Conservation (phyloP, 2,888 invertebrate genomes). For the Lasioglossum marginatum region DNA sequence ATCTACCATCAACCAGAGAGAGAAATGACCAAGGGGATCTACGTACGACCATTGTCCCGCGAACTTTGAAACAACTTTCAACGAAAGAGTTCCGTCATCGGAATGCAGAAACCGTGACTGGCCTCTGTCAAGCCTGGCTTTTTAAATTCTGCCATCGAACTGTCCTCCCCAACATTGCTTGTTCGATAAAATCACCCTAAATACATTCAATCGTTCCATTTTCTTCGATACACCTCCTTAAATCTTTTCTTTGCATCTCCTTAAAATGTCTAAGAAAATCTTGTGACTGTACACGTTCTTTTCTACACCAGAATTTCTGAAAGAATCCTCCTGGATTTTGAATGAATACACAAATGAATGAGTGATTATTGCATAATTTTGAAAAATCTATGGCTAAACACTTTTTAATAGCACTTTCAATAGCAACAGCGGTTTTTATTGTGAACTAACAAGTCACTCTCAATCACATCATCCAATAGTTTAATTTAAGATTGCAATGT, state of each 20-base stretch:
- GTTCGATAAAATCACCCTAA: background rate
- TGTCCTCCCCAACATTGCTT: background rate
- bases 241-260: background rate
- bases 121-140: slow-evolving; percentile 38
- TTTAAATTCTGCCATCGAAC: slow-evolving; percentile 34
- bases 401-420: no score
- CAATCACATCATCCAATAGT: no score
- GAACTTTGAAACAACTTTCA: slow-evolving; percentile 83
- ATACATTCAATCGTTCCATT: background rate
- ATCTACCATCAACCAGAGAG: slow-evolving; percentile 70
- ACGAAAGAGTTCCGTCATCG: slow-evolving; percentile 74
- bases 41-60: slow-evolving; percentile 82
- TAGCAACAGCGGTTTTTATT: no score
- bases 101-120: slow-evolving; percentile 61
- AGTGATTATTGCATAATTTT: no score
- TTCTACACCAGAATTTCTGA: background rate
- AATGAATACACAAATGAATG: no score
- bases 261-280: background rate
- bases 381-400: no score
- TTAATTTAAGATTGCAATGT: no score
- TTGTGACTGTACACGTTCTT: background rate
- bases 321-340: background rate
- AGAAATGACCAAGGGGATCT: slow-evolving; percentile 71
- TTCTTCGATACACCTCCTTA: background rate
- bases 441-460: no score